Evolutionary conservation across 2,797 vertebrate genomes (phyloP).

Genomic region (Protosalanx chinensis): DNA sequence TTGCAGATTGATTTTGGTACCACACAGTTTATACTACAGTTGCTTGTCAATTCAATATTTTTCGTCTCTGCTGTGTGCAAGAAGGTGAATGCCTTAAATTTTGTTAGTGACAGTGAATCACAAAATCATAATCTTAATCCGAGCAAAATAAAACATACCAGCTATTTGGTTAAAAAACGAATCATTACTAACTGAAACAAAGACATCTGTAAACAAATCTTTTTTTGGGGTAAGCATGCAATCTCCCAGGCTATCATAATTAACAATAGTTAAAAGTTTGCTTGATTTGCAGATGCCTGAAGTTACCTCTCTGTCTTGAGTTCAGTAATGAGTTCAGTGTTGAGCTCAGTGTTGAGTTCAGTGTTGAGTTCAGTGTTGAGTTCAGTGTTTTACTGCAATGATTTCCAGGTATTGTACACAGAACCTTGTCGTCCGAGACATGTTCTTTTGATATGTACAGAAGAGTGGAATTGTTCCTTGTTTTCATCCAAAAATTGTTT

Average conservation of each 20-base stretch:
- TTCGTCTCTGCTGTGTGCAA: not conserved
- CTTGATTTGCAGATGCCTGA: too few relatives aligned
- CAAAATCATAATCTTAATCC: too few relatives aligned
- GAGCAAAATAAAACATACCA: too few relatives aligned
- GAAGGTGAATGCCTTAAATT: not conserved
- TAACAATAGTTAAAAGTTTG: too few relatives aligned
- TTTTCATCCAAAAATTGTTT: fast-evolving
- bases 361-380: not conserved
- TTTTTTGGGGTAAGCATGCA: too few relatives aligned
- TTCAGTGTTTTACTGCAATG: fast-evolving
- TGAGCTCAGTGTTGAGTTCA: too few relatives aligned
- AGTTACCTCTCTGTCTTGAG: too few relatives aligned
- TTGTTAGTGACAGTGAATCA: not conserved
- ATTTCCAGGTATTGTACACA: not conserved
- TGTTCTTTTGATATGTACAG: slow-evolving; percentile 4
- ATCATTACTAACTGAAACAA: too few relatives aligned
- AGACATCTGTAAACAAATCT: too few relatives aligned
- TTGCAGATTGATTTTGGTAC: fast-evolving
- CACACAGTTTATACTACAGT: not conserved
- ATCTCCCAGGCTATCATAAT: too few relatives aligned
- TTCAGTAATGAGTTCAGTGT: too few relatives aligned
- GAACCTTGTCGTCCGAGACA: fast-evolving
- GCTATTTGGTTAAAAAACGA: too few relatives aligned
- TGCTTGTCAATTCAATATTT: not conserved
- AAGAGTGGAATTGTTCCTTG: fast-evolving